Evolutionary conservation across 2,888 invertebrate species (phyloP).

Genomic region (Epinotia demarniana): DNA sequence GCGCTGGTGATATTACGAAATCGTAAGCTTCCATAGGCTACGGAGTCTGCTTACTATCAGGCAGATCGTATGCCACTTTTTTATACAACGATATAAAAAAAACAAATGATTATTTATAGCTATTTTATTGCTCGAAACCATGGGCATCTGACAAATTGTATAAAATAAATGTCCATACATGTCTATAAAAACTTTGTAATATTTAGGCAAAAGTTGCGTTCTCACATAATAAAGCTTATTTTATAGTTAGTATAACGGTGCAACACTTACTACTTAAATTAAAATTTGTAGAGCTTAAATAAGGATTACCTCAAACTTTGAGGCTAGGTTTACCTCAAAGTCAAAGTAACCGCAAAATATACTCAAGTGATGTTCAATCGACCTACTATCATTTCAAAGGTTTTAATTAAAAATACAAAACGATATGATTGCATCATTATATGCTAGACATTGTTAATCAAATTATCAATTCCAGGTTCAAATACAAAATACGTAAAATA

Average conservation of each 20-base stretch:
- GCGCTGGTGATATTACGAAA: too few species aligned
- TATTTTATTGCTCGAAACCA: conserved; percentile 48
- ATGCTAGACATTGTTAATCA: background rate
- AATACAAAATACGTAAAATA: background rate
- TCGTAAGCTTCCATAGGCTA: too few species aligned
- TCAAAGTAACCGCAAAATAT: background rate
- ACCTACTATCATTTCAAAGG: background rate
- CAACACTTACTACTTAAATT: conserved; percentile 21
- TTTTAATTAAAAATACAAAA: background rate
- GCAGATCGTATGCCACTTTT: too few species aligned
- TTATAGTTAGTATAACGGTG: conserved; percentile 34
- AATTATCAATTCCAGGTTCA: conserved; percentile 5
- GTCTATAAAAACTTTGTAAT: conserved; percentile 38
- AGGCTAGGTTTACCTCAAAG: conserved; percentile 4
- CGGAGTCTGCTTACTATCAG: too few species aligned
- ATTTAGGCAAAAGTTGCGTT: conserved; percentile 38
- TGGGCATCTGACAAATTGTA: conserved; percentile 43
- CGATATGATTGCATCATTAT: background rate
- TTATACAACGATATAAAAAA: conserved; percentile 9
- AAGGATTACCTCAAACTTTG: conserved; percentile 1
- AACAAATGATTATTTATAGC: conserved; percentile 45
- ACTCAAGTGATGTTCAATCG: conserved; percentile 3
- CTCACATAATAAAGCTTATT: conserved; percentile 30
- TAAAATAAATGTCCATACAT: conserved; percentile 41
- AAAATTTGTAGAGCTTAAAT: background rate